Base-by-base conservation (phyloP, 2,888 invertebrate genomes). In the Mechanitis messenoides region DNA sequence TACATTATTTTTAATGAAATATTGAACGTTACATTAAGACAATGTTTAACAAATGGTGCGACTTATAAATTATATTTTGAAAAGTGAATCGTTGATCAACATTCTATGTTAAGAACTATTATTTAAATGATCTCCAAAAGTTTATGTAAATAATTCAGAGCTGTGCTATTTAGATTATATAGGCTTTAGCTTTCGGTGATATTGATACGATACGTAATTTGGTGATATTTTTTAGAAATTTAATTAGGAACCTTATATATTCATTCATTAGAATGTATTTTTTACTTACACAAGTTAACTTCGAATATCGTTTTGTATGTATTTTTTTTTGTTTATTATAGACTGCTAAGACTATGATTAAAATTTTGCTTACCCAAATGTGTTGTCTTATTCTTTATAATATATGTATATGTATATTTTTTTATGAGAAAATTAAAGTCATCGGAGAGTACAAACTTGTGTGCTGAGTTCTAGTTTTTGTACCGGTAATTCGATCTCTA, bases 161-260 rank as follows among this genome's bases (percentile, higher is more conserved):
- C 69, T 71, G 69, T 68, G 71, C 69, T 72, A 67, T 69, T 64
- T 73, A 74, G 69, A 71, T 59, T 28, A 66, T 58, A 62, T 80
- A 84, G 79, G 79, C 76, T 77, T 80, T 42, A 72, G 79, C 78
- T 80, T 80, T 74, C 72, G 78, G 85, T 85, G 85, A 85, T 85
- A 75, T 82, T 74, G 77, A 83, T 79, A 79, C 79, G 80, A 88
- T 89, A 89, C 88, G 88, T 89, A 88, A 87, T 84, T 82, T 74
- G 85, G 88, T 89, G 88, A 89, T 89, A 88, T 87, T 83, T 42
- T 85, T 82, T 76, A 73, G 78, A 78, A 80, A 78, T 73, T 78
- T 66, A 69, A 74, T 77, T 79, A 77, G 78, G 81, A 85, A 84
- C 83, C 84, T 76, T 80, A 74, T 79, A 75, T 60, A 71, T 67